Conservation (phyloP, 2,888 invertebrate genomes). For the Agrotis segetum region DNA sequence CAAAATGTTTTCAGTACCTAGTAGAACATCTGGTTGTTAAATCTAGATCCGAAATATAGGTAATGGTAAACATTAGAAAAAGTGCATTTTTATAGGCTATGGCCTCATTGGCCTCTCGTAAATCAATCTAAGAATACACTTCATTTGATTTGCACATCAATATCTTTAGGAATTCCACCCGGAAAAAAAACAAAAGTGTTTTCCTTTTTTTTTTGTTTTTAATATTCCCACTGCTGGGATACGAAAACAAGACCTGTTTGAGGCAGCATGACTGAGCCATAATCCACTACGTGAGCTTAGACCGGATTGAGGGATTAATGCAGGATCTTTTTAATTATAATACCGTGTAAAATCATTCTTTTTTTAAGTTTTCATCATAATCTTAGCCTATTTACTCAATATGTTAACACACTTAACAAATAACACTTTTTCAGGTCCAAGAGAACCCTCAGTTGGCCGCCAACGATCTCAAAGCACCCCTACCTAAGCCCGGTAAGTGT, state of each 20-base stretch:
- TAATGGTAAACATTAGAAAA: constrained; percentile 41
- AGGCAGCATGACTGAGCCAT: no score
- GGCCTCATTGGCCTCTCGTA: constrained; percentile 10
- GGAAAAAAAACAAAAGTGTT: background rate
- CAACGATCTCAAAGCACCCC: constrained; percentile 88
- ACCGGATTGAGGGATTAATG: no score
- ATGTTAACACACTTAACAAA: constrained; percentile 36
- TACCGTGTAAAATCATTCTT: no score
- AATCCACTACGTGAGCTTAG: no score
- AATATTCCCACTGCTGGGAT: no score
- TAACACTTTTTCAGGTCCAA: constrained; percentile 80
- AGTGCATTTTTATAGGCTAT: constrained; percentile 29
- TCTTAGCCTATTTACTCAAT: constrained; percentile 1
- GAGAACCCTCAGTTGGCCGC: constrained; percentile 84
- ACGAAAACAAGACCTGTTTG: no score
- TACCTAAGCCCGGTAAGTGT: constrained; percentile 87
- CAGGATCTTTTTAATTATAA: no score
- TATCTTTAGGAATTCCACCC: constrained; percentile 14
- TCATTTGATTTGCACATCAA: constrained; percentile 2
- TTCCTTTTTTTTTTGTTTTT: background rate
- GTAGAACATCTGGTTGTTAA: constrained; percentile 36
- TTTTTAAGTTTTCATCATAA: no score
- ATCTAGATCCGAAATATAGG: constrained; percentile 33
- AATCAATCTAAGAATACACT: constrained; percentile 32
- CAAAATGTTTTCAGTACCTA: constrained; percentile 1